Evolutionary conservation across 2,888 invertebrate species (phyloP).

Genomic region (Ophion slaviceki): DNA sequence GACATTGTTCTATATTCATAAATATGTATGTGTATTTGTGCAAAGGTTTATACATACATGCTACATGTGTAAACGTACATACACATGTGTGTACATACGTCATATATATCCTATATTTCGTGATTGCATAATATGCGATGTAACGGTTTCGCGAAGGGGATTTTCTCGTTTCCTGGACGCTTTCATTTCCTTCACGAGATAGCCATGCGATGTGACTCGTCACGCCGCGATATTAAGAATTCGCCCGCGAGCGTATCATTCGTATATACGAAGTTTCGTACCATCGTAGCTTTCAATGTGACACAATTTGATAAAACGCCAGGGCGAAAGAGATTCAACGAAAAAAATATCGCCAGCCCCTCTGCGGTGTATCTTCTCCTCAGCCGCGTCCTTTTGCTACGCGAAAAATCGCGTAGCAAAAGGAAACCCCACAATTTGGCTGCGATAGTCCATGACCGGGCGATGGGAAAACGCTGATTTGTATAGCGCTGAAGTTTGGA

Average conservation of each 20-base stretch:
- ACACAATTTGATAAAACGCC: background rate
- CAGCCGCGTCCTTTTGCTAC: no score
- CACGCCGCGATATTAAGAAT: constrained; percentile 31
- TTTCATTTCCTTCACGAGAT: constrained; percentile 49
- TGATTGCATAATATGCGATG: constrained; percentile 53
- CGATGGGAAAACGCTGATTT: background rate
- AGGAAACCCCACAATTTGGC: background rate
- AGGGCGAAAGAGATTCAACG: constrained; percentile 6
- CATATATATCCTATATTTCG: constrained; percentile 26
- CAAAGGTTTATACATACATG: constrained; percentile 25
- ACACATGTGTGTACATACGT: background rate
- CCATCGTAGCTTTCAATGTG: background rate
- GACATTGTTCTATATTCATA: constrained; percentile 70
- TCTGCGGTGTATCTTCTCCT: background rate
- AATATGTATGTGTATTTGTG: background rate
- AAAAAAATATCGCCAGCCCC: background rate
- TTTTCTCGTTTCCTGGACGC: constrained; percentile 56
- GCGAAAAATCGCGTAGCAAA: background rate
- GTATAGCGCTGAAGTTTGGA: background rate
- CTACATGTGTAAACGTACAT: background rate
- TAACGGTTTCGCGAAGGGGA: constrained; percentile 47
- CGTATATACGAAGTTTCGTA: background rate
- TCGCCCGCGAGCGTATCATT: constrained; percentile 14
- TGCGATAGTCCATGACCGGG: background rate
- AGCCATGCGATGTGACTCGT: constrained; percentile 18